Evolutionary conservation across 2,888 invertebrate species (phyloP).

Genomic region (Stenichneumon culpator): DNA sequence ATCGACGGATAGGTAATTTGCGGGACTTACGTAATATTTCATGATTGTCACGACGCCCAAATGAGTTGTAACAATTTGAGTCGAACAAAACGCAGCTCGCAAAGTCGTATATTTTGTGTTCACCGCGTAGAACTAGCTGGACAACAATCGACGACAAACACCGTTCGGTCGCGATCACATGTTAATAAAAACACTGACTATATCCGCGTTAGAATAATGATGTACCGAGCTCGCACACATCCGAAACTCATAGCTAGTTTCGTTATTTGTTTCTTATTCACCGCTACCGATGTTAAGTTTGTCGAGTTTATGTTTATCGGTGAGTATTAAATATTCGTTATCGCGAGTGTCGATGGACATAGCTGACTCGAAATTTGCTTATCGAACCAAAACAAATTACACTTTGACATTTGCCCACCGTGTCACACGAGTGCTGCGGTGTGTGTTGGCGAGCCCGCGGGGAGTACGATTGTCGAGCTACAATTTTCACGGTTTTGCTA

Average conservation of each 20-base stretch:
- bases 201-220: not conserved
- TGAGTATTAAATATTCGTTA: not conserved
- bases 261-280: not conserved
- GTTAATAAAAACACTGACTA: not conserved
- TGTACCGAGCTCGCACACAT: not conserved
- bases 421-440: not conserved
- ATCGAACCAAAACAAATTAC: not conserved
- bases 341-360: not conserved
- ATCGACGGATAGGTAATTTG: not conserved
- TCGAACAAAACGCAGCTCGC: not conserved
- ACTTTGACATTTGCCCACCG: constrained; percentile 7
- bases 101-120: not conserved
- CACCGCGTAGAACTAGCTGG: not conserved
- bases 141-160: not conserved
- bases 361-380: not conserved
- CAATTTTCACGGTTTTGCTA: not conserved
- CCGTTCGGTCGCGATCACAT: constrained; percentile 8
- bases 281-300: not conserved
- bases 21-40: constrained; percentile 29
- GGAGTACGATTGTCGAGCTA: not conserved
- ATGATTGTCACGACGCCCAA: constrained; percentile 27
- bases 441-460: not conserved
- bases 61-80: not conserved
- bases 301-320: not conserved
- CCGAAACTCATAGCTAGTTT: not conserved